phyloP scores from a whole-genome alignment of 30 jellyfish, hydroid and myxozoan species.

The Turritopsis dohrnii region DNA sequence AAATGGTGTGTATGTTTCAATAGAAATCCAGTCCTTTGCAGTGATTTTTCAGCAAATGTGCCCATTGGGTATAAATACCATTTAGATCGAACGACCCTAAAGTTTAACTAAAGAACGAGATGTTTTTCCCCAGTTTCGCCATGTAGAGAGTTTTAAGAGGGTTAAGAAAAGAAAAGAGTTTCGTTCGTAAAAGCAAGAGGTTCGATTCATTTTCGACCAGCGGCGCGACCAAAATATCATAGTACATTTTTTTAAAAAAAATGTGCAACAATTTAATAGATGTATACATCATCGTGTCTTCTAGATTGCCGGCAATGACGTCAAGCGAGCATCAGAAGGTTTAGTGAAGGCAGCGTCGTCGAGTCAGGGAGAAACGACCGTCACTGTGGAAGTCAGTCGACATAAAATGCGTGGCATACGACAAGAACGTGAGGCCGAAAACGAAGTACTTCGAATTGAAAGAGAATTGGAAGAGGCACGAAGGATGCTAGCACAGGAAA shows the following conservation, averaged over 20 bases:
- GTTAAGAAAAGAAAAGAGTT: too few species aligned
- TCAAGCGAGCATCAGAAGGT: conserved; percentile 90
- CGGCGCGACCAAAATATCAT: too few species aligned
- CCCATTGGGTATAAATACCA: too few species aligned
- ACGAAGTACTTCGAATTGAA: conserved; percentile 80
- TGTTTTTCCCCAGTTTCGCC: neutral
- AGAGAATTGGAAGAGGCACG: conserved; percentile 95
- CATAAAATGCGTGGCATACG: conserved; percentile 90
- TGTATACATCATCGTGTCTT: neutral
- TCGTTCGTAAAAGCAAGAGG: too few species aligned
- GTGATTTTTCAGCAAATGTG: too few species aligned
- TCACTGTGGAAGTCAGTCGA: conserved; percentile 76
- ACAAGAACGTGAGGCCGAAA: conserved; percentile 99
- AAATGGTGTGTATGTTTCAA: too few species aligned
- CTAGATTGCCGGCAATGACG: conserved; percentile 96
- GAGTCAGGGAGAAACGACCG: conserved; percentile 64
- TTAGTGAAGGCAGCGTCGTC: conserved; percentile 88
- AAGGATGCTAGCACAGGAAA: conserved; percentile 51
- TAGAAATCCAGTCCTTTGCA: too few species aligned
- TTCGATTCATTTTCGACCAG: too few species aligned
- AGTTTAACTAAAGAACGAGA: neutral
- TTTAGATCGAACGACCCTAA: neutral
- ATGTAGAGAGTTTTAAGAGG: neutral
- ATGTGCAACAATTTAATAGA: too few species aligned
- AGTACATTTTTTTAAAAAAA: too few species aligned